A percentile compares a stretch with the other conserved stretches of the same genome.
Evolutionary conservation across 2,113 vertebrate species (phyloP).

Genomic region (Oryzias javanicus): DNA sequence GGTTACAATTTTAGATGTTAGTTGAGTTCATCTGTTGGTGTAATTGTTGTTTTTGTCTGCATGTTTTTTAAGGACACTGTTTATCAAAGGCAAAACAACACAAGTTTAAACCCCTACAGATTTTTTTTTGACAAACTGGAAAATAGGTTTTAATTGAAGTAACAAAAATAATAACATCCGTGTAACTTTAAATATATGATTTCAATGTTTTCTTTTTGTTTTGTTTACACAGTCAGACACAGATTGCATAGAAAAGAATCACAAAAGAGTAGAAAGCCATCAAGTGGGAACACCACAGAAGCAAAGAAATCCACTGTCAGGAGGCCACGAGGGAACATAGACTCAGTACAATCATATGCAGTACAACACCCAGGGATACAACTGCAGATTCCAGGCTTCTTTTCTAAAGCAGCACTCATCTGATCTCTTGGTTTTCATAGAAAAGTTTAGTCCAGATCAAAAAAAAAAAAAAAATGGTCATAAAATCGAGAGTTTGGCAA

Average conservation of each 20-base stretch:
- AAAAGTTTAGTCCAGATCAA: too few species aligned
- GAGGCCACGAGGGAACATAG: constrained; percentile 72
- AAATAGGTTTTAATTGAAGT: neutral
- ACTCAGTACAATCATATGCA: constrained; percentile 57
- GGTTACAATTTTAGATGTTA: too few species aligned
- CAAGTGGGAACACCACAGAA: constrained; percentile 80
- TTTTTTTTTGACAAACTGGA: too few species aligned
- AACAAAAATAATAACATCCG: neutral
- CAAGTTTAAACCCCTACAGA: too few species aligned
- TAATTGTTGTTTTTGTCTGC: too few species aligned
- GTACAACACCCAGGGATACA: constrained; percentile 82
- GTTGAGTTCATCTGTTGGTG: too few species aligned
- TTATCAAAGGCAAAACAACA: too few species aligned
- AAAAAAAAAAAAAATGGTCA: too few species aligned
- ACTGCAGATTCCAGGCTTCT: constrained; percentile 87
- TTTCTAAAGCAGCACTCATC: constrained; percentile 72
- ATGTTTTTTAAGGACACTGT: too few species aligned
- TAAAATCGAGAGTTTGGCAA: neutral
- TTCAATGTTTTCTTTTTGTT: too few species aligned
- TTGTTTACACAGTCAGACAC: neutral
- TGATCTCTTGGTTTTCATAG: too few species aligned
- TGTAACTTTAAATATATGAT: too few species aligned
- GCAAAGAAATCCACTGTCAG: constrained; percentile 75
- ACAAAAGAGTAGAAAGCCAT: constrained; percentile 51
- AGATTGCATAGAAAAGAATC: constrained; percentile 19